Evolutionary conservation across 2,888 invertebrate genomes (phyloP).

Genomic region (Trissolcus brochymenae): DNA sequence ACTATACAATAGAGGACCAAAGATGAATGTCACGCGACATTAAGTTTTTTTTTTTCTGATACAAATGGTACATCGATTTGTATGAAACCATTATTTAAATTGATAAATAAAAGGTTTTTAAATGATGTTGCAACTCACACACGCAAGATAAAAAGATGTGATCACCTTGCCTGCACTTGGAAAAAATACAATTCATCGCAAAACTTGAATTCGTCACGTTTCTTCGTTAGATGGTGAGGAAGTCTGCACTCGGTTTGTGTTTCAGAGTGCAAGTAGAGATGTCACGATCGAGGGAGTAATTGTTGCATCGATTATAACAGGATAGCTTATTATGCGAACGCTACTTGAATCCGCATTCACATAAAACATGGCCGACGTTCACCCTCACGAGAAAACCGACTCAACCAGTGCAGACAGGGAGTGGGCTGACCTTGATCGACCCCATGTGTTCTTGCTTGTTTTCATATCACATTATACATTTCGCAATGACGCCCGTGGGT

Average conservation of each 20-base stretch:
- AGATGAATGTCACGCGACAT: too few species aligned
- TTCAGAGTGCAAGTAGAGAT: constrained; percentile 4
- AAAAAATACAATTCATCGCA: too few species aligned
- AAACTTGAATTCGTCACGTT: too few species aligned
- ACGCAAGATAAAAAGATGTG: too few species aligned
- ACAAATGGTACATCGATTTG: too few species aligned
- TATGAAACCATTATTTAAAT: too few species aligned
- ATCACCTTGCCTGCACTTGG: too few species aligned
- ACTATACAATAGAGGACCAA: too few species aligned
- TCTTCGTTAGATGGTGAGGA: too few species aligned
- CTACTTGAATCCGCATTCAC: constrained; percentile 17
- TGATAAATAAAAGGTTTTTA: too few species aligned
- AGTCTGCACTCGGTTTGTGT: background rate
- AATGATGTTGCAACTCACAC: too few species aligned
- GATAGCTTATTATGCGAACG: constrained; percentile 7
- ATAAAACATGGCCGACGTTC: constrained; percentile 12
- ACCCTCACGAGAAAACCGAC: constrained; percentile 47
- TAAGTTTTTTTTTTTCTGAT: too few species aligned
- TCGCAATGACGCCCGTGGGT: constrained; percentile 29
- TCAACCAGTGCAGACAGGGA: constrained; percentile 51
- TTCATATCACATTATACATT: constrained; percentile 47
- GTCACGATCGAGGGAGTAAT: constrained; percentile 18
- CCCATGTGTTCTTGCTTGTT: constrained; percentile 42
- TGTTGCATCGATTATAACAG: constrained; percentile 15
- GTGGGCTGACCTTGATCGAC: constrained; percentile 51